A percentile compares a stretch with the other conserved stretches of the same genome.
These are phyloP conservation scores for Trachelus stipa DNA, from an alignment of 2,888 invertebrate species.

Conservation along the genomic window DNA sequence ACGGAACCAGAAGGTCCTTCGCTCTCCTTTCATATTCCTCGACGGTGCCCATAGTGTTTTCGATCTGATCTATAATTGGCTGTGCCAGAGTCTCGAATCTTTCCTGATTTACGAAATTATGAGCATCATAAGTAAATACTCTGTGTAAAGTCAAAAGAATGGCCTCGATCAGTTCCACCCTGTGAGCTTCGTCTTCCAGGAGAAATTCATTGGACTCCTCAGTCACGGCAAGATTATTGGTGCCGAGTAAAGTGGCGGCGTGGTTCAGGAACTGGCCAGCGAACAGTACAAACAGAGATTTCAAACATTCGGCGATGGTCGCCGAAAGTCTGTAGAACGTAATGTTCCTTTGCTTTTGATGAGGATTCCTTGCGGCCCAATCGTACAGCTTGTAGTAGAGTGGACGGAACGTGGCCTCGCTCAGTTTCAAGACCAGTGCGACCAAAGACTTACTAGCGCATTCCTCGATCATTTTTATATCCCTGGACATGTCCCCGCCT, in stretches of 20 bases:
- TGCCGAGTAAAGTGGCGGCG: slow-evolving; percentile 78
- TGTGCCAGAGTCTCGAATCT: slow-evolving; percentile 87
- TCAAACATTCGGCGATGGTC: slow-evolving; percentile 83
- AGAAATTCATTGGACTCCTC: slow-evolving; percentile 71
- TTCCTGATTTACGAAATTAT: slow-evolving; percentile 86
- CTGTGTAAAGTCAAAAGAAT: slow-evolving; percentile 81
- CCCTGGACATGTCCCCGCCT: slow-evolving; percentile 57
- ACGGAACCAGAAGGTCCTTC: slow-evolving; percentile 76
- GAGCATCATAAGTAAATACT: slow-evolving; percentile 85
- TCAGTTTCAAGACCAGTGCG: slow-evolving; percentile 85
- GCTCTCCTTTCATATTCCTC: slow-evolving; percentile 73
- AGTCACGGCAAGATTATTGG: slow-evolving; percentile 75
- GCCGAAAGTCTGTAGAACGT: slow-evolving; percentile 86
- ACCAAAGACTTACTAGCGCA: slow-evolving; percentile 83
- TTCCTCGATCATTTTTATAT: slow-evolving; percentile 76
- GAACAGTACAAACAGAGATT: slow-evolving; percentile 90
- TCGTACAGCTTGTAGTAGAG: slow-evolving; percentile 88
- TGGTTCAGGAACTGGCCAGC: slow-evolving; percentile 87
- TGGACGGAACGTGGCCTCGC: slow-evolving; percentile 89
- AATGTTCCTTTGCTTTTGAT: slow-evolving; percentile 76
- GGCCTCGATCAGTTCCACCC: slow-evolving; percentile 72
- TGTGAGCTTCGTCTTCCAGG: slow-evolving; percentile 59
- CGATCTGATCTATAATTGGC: slow-evolving; percentile 89
- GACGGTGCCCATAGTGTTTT: slow-evolving; percentile 78
- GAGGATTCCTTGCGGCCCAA: slow-evolving; percentile 81